Evolutionary conservation across 2,797 vertebrate genomes (phyloP).

Genomic region (Macroramphosus scolopax): DNA sequence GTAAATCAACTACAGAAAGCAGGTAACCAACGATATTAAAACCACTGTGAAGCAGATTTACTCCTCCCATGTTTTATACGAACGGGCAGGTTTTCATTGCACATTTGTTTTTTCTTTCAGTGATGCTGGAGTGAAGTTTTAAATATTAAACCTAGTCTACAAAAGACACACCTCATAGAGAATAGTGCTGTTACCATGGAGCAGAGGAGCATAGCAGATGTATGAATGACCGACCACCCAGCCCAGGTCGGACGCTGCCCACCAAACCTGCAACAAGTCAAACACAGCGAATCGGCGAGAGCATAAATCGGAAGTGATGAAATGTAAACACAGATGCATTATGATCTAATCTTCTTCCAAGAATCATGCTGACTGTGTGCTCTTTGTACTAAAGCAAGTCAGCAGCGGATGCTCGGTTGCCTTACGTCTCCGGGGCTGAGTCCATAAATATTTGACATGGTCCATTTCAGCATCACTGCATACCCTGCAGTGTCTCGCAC

Average conservation of each 20-base stretch:
- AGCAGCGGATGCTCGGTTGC: constrained; percentile 27
- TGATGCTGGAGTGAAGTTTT: too few relatives aligned
- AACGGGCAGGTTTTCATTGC: too few relatives aligned
- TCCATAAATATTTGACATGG: constrained; percentile 94
- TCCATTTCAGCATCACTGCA: constrained; percentile 96
- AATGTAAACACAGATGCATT: too few relatives aligned
- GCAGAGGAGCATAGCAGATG: constrained; percentile 93
- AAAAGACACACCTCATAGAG: constrained; percentile 87
- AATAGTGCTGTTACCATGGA: constrained; percentile 91
- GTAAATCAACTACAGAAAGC: constrained; percentile 11
- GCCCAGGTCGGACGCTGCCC: constrained; percentile 96
- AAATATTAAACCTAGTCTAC: too few relatives aligned
- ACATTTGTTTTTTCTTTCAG: too few relatives aligned
- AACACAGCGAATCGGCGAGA: too few relatives aligned
- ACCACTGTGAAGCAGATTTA: background rate
- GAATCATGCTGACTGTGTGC: background rate
- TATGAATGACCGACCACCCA: constrained; percentile 99
- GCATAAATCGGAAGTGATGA: too few relatives aligned
- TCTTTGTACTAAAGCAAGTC: constrained; percentile 21
- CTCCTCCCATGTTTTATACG: too few relatives aligned
- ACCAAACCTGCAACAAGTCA: constrained; percentile 93
- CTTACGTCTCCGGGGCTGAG: constrained; percentile 92
- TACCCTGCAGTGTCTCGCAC: constrained; percentile 92
- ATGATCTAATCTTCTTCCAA: too few relatives aligned
- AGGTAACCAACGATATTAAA: background rate